A percentile compares a stretch with the other conserved stretches of the same genome.
Conservation (phyloP, 2,797 vertebrate species). For the Diplodus sargus region DNA sequence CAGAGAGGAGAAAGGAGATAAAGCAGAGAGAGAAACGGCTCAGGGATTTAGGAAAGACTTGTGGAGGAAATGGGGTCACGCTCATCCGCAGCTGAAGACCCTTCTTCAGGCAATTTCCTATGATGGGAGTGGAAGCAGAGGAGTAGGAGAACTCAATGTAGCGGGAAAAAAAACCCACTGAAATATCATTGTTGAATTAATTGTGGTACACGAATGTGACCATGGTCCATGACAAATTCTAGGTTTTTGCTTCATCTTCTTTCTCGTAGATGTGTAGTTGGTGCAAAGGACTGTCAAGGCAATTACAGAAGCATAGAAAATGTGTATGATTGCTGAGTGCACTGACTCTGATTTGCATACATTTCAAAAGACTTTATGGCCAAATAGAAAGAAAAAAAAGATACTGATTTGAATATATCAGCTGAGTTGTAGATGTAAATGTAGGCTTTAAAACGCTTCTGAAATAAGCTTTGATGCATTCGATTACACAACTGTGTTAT, state of each 20-base stretch:
- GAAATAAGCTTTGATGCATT: background rate
- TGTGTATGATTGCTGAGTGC: background rate
- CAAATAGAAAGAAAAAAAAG: background rate
- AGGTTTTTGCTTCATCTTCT: background rate
- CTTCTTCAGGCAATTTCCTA: constrained; percentile 29
- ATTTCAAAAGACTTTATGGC: background rate
- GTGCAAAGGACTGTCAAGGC: background rate
- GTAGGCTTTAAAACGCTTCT: background rate
- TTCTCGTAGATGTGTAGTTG: background rate
- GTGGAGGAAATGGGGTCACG: constrained; percentile 53
- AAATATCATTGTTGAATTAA: background rate
- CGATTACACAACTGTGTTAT: background rate
- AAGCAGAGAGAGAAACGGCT: constrained; percentile 34
- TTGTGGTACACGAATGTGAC: background rate
- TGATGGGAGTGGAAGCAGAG: constrained; percentile 6
- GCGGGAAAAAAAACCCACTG: background rate
- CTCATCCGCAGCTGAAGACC: constrained; percentile 44
- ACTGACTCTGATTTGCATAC: background rate
- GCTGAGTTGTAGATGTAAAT: background rate
- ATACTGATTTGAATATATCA: background rate
- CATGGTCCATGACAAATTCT: too few species aligned
- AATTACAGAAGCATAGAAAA: background rate
- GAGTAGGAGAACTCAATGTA: background rate
- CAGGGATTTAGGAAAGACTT: constrained; percentile 59
- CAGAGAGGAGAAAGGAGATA: constrained; percentile 28